Evolutionary conservation across 2,113 vertebrate species (phyloP).

Genomic region (Meriones unguiculatus): DNA sequence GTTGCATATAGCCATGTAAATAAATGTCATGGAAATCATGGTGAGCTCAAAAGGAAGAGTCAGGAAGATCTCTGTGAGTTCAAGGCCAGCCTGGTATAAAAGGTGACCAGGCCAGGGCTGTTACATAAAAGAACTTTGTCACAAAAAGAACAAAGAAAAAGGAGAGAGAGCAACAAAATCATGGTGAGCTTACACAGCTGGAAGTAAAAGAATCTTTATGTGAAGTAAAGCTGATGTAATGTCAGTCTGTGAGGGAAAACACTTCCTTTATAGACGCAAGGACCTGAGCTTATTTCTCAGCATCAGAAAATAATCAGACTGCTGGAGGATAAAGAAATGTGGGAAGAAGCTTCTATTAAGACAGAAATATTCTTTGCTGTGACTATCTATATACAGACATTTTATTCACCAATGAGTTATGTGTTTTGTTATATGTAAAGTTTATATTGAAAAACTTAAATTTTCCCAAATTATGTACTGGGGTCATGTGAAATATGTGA

Average conservation of each 20-base stretch:
- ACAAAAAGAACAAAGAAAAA: too few species aligned
- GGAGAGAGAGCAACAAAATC: too few species aligned
- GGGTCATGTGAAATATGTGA: background rate
- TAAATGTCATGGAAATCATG: background rate
- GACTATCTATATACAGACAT: background rate
- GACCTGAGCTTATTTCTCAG: background rate
- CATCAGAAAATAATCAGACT: background rate
- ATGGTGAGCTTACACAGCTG: background rate
- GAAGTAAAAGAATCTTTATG: background rate
- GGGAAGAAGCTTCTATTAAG: background rate
- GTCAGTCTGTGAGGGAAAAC: background rate
- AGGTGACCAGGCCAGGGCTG: too few species aligned
- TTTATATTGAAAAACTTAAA: background rate
- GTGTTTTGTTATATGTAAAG: background rate
- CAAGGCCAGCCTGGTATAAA: too few species aligned
- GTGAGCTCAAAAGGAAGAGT: background rate
- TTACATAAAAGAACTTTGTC: too few species aligned
- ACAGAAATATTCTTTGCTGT: background rate
- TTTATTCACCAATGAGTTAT: background rate
- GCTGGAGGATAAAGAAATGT: background rate
- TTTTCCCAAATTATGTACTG: background rate
- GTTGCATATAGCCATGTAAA: background rate
- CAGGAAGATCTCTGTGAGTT: too few species aligned
- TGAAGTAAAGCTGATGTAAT: too few species aligned
- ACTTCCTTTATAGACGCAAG: background rate